Conservation (phyloP, 2,797 vertebrate species). For the Halcyon smyrnensis region DNA sequence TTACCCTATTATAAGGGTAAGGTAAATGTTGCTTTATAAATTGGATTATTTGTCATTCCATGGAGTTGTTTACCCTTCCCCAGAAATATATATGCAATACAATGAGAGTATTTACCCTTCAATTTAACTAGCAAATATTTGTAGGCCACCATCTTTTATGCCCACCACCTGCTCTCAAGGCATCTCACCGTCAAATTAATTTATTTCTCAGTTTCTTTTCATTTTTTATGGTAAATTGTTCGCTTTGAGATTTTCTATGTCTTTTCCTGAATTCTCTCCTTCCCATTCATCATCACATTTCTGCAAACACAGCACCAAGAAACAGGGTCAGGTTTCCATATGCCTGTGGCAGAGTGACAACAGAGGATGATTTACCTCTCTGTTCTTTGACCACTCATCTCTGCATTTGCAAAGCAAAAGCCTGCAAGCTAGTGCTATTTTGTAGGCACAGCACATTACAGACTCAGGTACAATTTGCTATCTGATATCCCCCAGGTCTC, state of each 20-base stretch:
- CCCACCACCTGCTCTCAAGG: neutral
- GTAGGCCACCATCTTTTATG: neutral
- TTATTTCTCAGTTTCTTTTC: neutral
- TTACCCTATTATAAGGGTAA: slow-evolving; percentile 7
- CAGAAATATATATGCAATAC: slow-evolving; percentile 14
- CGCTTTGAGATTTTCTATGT: neutral
- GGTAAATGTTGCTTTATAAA: slow-evolving; percentile 30
- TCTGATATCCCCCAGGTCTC: neutral
- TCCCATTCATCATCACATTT: neutral
- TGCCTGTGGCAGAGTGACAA: accelerated
- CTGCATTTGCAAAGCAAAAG: neutral
- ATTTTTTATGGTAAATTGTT: neutral
- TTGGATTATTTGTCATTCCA: slow-evolving; percentile 12
- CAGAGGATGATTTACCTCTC: neutral
- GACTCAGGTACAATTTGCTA: neutral
- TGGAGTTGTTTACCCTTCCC: neutral
- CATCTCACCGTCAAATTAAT: neutral
- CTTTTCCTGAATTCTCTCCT: neutral
- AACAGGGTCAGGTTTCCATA: neutral
- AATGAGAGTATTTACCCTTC: slow-evolving; percentile 37
- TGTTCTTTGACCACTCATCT: neutral
- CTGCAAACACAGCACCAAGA: neutral
- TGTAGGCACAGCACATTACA: neutral
- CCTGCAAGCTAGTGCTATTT: neutral
- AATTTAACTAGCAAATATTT: slow-evolving; percentile 69